Evolutionary conservation across 2,888 invertebrate genomes (phyloP), one percentile per base, ranked within the genome.

Genomic region (Sinohyriopsis cumingii): DNA sequence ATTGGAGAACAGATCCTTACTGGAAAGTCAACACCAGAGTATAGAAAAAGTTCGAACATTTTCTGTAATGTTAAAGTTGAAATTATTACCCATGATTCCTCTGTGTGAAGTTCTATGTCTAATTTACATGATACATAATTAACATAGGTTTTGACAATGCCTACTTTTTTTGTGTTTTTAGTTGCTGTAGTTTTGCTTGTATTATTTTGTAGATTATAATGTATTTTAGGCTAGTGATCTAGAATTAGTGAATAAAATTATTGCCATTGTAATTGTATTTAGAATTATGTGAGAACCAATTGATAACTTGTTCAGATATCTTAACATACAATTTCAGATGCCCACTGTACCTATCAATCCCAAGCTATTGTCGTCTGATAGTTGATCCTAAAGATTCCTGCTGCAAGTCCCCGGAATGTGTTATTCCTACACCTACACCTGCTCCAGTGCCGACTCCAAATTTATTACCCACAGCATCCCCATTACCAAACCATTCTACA

Each of bases 331-430:
- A 22, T 70, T 72, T 12, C 71, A 84, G 85, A 74, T 85, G 85
- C 67, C 73, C 79, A 45, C 67, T 77, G 28, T 84, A 78, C 73
- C 67, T 80, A 68, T 78, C 82, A 63, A 68, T 85, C 6, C 85
- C 85, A 60, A 64, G 75, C 33, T 78, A 81, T 68, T 85, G 85
- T 62, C 78, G 79, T 71, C 71, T 84, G 77, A 81, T 82, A 45
- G 69, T 77, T 22, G 84, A 85, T 71, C 83, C 82, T 7, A 78
- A 76, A 5, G 83, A 85, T 71, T 66, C 78, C 25, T 85, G 85
- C 79, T 85, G 85, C 71, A 82, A 80, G 76, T 71, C 69, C 2
- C 80, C 83, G n/a, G 70, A 72, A 18, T 81, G 82, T 45, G 65
- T 67, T 45, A 75, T 75, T 54, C 73, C 75, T 28, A 68, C 75